Conservation (phyloP, 1,140 invertebrate genomes). For the Parasteatoda tepidariorum region DNA sequence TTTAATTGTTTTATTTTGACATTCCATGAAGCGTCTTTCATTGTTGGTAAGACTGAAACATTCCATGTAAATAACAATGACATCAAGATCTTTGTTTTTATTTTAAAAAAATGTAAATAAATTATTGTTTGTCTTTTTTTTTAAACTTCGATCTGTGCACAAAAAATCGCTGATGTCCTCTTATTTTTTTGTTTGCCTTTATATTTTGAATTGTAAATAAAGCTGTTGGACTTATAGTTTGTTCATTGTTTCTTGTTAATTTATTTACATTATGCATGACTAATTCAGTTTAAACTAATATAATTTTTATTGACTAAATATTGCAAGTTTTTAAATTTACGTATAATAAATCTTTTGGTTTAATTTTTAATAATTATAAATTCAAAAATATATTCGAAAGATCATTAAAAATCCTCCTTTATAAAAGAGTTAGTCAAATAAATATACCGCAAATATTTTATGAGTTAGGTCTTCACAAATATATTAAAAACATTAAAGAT, state of each 20-base stretch:
- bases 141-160: constrained; percentile 14
- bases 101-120: constrained; percentile 31
- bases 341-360: too few relatives aligned
- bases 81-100: too few relatives aligned
- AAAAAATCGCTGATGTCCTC: constrained; percentile 13
- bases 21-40: constrained; percentile 22
- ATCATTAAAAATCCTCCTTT: too few relatives aligned
- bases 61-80: constrained; percentile 40
- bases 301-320: too few relatives aligned
- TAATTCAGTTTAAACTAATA: too few relatives aligned
- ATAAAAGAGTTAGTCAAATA: too few relatives aligned
- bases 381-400: too few relatives aligned
- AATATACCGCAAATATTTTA: too few relatives aligned
- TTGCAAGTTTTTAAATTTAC: too few relatives aligned
- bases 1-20: not conserved
- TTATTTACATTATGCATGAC: not conserved
- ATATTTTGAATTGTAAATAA: constrained; percentile 54
- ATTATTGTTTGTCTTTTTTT: constrained; percentile 2
- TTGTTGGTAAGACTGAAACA: constrained; percentile 44
- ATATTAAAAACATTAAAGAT: too few relatives aligned
- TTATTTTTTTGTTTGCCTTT: constrained; percentile 46
- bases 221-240: constrained; percentile 38
- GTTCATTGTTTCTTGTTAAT: not conserved
- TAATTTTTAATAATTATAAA: too few relatives aligned
- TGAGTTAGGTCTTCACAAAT: too few relatives aligned